Evolutionary conservation across 92 coral and sea anemone species (phyloP).

Genomic region (Siderastrea siderea): DNA sequence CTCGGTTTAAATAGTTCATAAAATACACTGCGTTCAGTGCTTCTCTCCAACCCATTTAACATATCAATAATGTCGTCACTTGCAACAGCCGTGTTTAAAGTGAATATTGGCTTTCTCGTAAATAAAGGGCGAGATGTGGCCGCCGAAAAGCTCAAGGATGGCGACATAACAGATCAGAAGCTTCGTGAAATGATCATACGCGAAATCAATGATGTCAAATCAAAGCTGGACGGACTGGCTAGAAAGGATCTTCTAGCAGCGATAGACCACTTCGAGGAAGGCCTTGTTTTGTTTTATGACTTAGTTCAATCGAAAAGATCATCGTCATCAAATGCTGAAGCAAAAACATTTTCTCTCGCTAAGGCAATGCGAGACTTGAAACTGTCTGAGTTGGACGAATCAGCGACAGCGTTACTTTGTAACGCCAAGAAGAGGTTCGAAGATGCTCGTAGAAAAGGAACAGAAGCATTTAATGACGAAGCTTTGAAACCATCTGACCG

Average conservation of each 20-base stretch:
- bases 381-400: constrained; percentile 10
- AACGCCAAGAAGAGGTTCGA: constrained; percentile 51
- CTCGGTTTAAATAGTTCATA: no score
- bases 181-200: constrained; percentile 47
- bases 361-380: constrained; percentile 7
- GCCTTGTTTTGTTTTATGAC: background rate
- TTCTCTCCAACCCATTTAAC: no score
- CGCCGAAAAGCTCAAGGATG: constrained; percentile 50
- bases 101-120: constrained; percentile 60
- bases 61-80: constrained; percentile 31
- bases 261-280: constrained; percentile 17
- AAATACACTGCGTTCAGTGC: no score
- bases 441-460: constrained; percentile 60
- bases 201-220: constrained; percentile 52
- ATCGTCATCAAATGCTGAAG: background rate
- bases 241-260: constrained; percentile 15
- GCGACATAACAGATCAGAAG: constrained; percentile 51
- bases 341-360: background rate
- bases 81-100: constrained; percentile 26
- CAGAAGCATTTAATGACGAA: constrained; percentile 69
- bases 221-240: constrained; percentile 32
- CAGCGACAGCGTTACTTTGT: constrained; percentile 1
- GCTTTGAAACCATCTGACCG: constrained; percentile 57
- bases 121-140: constrained; percentile 58
- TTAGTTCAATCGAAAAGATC: background rate